These are phyloP conservation scores for Pseudoatta argentina DNA, from an alignment of 1,140 invertebrate species.

Conservation along the genomic window DNA sequence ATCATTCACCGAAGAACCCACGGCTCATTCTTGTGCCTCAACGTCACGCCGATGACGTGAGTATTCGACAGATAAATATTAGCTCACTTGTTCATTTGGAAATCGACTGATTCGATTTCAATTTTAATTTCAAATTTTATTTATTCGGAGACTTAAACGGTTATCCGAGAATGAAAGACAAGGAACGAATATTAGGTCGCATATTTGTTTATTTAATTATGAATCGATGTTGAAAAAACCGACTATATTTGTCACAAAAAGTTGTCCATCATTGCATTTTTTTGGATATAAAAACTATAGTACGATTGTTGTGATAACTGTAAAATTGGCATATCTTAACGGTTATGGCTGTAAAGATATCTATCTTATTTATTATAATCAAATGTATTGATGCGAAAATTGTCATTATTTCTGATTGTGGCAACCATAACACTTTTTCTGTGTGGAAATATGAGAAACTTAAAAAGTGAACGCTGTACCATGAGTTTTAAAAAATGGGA, in stretches of 20 bases:
- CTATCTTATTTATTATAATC: too few relatives aligned
- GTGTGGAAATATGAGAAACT: not conserved
- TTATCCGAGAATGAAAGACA: not conserved
- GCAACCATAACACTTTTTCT: too few relatives aligned
- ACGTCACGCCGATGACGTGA: constrained; percentile 64
- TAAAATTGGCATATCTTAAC: too few relatives aligned
- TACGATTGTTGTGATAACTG: too few relatives aligned
- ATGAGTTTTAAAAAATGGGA: not conserved
- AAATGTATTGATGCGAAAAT: too few relatives aligned
- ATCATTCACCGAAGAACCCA: constrained; percentile 79
- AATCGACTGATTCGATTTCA: not conserved
- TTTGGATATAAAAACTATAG: too few relatives aligned
- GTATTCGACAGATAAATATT: constrained; percentile 42
- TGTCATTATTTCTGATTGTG: too few relatives aligned
- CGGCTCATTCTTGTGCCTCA: constrained; percentile 65
- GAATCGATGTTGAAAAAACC: not conserved
- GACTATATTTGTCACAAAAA: too few relatives aligned
- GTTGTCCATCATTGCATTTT: too few relatives aligned
- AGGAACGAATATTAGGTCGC: not conserved
- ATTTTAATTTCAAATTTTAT: constrained; percentile 12
- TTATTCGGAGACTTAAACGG: not conserved
- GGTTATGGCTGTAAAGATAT: too few relatives aligned
- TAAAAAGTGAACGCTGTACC: not conserved
- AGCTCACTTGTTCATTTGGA: not conserved
- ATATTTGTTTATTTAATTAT: not conserved